These are phyloP conservation scores for Poeciliopsis turrubarensis DNA, from an alignment of 2,113 vertebrate species.

Conservation along the genomic window DNA sequence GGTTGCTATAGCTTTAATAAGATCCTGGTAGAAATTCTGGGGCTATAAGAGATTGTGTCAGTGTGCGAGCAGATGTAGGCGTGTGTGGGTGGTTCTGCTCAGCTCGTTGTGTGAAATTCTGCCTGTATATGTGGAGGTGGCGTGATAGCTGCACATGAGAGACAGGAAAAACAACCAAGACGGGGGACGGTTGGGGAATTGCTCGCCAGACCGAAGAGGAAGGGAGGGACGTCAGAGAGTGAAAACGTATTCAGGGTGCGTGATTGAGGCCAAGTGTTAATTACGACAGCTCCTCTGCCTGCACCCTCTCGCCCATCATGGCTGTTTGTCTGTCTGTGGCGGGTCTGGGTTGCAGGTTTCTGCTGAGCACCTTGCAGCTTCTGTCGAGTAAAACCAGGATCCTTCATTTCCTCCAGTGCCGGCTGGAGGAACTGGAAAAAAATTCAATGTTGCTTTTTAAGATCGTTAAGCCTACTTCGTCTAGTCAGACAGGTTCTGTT, in stretches of 20 bases:
- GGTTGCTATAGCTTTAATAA: slow-evolving; percentile 65
- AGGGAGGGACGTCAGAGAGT: slow-evolving; percentile 41
- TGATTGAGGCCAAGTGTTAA: slow-evolving; percentile 70
- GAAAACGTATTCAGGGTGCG: slow-evolving; percentile 53
- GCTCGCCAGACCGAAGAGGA: slow-evolving; percentile 27
- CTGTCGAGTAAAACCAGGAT: slow-evolving; percentile 30
- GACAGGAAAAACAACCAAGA: neutral
- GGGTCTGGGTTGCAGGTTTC: slow-evolving; percentile 23
- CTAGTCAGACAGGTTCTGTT: neutral
- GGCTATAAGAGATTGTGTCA: slow-evolving; percentile 53
- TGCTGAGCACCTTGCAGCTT: slow-evolving; percentile 37
- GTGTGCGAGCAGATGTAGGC: slow-evolving; percentile 48
- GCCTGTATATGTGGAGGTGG: slow-evolving; percentile 33
- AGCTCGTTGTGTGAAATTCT: slow-evolving; percentile 39
- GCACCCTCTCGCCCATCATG: slow-evolving; percentile 35
- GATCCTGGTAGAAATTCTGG: slow-evolving; percentile 49
- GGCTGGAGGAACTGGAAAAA: slow-evolving; percentile 17
- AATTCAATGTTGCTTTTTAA: neutral
- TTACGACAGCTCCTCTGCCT: slow-evolving; percentile 41
- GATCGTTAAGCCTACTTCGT: neutral
- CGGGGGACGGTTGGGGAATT: slow-evolving; percentile 46
- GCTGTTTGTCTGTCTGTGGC: slow-evolving; percentile 62
- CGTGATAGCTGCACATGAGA: slow-evolving; percentile 11
- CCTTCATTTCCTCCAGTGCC: neutral
- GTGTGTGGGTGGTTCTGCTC: slow-evolving; percentile 66